Percentiles rank a stretch among this genome's conserved stretches.
Conservation (phyloP, 2,888 invertebrate genomes). For the Embidobia sp. region DNA sequence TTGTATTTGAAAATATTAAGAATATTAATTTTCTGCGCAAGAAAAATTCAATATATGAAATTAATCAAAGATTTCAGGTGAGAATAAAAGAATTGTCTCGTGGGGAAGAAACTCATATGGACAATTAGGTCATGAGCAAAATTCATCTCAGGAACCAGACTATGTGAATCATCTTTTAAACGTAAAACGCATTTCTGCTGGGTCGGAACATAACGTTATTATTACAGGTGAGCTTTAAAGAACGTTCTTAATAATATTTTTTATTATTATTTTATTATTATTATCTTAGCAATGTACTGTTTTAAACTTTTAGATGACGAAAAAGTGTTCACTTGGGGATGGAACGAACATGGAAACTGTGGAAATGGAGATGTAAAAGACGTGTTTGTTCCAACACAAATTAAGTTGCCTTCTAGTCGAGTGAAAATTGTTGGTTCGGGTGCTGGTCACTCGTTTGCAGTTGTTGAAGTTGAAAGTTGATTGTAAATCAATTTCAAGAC, state of each 20-base stretch:
- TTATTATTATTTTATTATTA: no score
- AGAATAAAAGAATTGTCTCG: constrained; percentile 85
- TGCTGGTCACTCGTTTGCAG: constrained; percentile 80
- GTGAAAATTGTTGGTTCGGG: constrained; percentile 76
- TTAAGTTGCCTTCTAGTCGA: constrained; percentile 69
- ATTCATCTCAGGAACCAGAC: constrained; percentile 61
- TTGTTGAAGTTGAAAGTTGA: constrained; percentile 68
- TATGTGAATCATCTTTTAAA: constrained; percentile 78
- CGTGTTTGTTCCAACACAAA: constrained; percentile 80
- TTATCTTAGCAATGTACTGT: no score
- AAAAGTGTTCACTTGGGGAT: constrained; percentile 90
- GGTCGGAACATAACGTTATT: constrained; percentile 91
- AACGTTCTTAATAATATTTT: no score
- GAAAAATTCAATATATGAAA: constrained; percentile 6
- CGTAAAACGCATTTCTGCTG: constrained; percentile 85
- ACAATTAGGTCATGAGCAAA: constrained; percentile 85
- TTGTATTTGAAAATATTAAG: no score
- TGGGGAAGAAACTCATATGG: constrained; percentile 93
- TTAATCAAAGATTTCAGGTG: constrained; percentile 80
- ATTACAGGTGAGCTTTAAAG: constrained; percentile 78
- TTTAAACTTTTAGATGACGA: constrained; percentile 84
- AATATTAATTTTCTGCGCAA: no score
- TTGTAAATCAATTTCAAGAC: no score
- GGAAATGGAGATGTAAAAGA: constrained; percentile 85
- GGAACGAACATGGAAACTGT: constrained; percentile 95